Percentiles rank a stretch among this genome's conserved stretches.
Conservation (phyloP, 2,888 invertebrate genomes). For the Crepidodera aurea region DNA sequence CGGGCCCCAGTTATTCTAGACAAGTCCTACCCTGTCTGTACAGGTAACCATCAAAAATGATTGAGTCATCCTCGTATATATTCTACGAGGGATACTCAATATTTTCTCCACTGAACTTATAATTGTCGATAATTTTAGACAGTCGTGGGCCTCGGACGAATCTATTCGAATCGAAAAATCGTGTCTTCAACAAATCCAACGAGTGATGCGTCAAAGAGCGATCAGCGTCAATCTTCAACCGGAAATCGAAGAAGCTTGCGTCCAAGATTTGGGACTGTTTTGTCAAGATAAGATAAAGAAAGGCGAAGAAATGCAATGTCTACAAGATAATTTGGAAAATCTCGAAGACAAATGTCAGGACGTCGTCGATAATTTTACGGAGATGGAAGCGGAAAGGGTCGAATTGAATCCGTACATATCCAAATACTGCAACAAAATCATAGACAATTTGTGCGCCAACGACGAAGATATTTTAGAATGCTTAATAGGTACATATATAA, state of each 20-base stretch:
- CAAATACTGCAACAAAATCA: constrained; percentile 80
- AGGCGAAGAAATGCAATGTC: constrained; percentile 91
- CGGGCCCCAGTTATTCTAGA: constrained; percentile 80
- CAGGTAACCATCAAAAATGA: constrained; percentile 57
- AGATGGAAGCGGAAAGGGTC: constrained; percentile 82
- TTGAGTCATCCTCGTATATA: no score
- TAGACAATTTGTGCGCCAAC: constrained; percentile 77
- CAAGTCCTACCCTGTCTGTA: constrained; percentile 92
- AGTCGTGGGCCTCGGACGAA: constrained; percentile 30
- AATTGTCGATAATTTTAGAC: no score
- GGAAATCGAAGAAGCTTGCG: constrained; percentile 90
- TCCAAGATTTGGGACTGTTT: constrained; percentile 81
- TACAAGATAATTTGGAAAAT: constrained; percentile 84
- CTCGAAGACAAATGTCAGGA: constrained; percentile 74
- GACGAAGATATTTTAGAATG: constrained; percentile 94
- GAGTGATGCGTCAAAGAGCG: constrained; percentile 93
- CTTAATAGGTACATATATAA: constrained; percentile 87
- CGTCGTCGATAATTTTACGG: constrained; percentile 85
- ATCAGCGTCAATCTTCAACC: constrained; percentile 92
- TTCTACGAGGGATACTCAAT: not conserved
- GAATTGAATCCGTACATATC: constrained; percentile 90
- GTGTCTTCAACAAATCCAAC: constrained; percentile 81
- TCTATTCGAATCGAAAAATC: constrained; percentile 65
- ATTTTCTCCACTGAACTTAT: not conserved
- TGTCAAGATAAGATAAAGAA: constrained; percentile 88